Evolutionary conservation across 2,113 vertebrate genomes (phyloP).

Genomic region (Physeter macrocephalus): DNA sequence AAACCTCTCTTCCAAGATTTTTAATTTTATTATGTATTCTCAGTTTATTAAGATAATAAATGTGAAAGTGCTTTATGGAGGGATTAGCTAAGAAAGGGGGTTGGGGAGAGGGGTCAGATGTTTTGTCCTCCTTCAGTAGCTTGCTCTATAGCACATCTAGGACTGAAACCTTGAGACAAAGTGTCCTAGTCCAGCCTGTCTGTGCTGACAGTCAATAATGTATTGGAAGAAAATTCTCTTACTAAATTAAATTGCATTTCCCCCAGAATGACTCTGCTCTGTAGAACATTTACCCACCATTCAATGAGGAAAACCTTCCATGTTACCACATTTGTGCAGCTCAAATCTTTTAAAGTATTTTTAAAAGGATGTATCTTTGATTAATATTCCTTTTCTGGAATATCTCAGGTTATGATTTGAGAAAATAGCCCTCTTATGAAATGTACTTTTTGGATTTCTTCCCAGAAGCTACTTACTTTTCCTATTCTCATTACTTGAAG

Average conservation of each 20-base stretch:
- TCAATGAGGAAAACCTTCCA: neutral
- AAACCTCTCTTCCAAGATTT: neutral
- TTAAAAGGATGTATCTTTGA: slow-evolving; percentile 2
- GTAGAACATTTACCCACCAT: neutral
- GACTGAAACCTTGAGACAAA: neutral
- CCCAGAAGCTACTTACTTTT: slow-evolving; percentile 47
- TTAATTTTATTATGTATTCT: neutral
- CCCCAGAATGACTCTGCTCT: neutral
- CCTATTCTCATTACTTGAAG: slow-evolving; percentile 11
- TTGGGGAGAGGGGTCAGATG: neutral
- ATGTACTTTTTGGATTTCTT: slow-evolving; percentile 45
- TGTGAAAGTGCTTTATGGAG: neutral
- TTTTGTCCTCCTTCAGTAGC: neutral
- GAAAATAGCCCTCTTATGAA: slow-evolving; percentile 24
- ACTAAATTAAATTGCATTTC: neutral
- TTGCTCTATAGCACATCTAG: neutral
- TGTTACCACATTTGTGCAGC: neutral
- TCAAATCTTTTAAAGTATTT: neutral
- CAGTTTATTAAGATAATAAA: neutral
- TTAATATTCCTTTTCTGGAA: slow-evolving; percentile 38
- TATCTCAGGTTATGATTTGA: slow-evolving; percentile 38
- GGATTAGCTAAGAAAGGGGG: neutral
- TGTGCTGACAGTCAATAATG: neutral
- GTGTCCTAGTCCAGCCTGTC: neutral
- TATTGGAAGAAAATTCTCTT: neutral